Conservation (phyloP, 2,888 invertebrate species). For the Brachyptera risi region DNA sequence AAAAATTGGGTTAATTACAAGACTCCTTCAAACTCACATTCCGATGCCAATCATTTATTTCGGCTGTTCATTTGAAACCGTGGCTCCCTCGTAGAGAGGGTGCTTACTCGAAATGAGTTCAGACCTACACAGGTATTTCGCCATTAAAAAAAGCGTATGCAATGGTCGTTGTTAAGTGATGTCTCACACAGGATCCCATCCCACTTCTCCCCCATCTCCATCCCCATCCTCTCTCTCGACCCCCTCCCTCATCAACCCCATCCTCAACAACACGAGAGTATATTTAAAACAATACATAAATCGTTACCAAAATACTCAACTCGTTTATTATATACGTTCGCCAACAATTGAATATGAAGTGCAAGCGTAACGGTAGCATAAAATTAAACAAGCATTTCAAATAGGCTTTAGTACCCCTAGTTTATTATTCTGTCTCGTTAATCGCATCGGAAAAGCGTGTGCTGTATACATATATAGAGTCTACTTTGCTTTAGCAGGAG, state of each 20-base stretch:
- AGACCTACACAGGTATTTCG: not conserved
- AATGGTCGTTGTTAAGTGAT: slow-evolving; percentile 6
- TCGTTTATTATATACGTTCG: slow-evolving; percentile 19
- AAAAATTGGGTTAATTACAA: too few species aligned
- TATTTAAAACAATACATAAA: slow-evolving; percentile 32
- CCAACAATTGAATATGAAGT: slow-evolving; percentile 20
- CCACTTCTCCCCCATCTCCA: slow-evolving; percentile 7
- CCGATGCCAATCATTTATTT: too few species aligned
- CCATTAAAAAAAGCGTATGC: not conserved
- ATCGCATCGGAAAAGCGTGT: slow-evolving; percentile 11
- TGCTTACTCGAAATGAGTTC: too few species aligned
- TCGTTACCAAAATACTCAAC: slow-evolving; percentile 25
- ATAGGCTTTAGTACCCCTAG: not conserved
- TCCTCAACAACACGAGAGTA: not conserved
- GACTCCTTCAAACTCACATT: too few species aligned
- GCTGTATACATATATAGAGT: too few species aligned
- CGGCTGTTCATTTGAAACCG: too few species aligned
- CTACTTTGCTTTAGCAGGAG: too few species aligned
- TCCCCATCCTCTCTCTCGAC: not conserved
- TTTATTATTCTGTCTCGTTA: slow-evolving; percentile 5
- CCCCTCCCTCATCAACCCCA: slow-evolving; percentile 2
- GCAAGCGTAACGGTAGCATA: not conserved
- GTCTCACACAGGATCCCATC: not conserved
- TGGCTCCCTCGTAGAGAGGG: too few species aligned
- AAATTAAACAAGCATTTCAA: slow-evolving; percentile 15